Evolutionary conservation across 2,797 vertebrate genomes (phyloP).

Genomic region (Mallotus villosus): DNA sequence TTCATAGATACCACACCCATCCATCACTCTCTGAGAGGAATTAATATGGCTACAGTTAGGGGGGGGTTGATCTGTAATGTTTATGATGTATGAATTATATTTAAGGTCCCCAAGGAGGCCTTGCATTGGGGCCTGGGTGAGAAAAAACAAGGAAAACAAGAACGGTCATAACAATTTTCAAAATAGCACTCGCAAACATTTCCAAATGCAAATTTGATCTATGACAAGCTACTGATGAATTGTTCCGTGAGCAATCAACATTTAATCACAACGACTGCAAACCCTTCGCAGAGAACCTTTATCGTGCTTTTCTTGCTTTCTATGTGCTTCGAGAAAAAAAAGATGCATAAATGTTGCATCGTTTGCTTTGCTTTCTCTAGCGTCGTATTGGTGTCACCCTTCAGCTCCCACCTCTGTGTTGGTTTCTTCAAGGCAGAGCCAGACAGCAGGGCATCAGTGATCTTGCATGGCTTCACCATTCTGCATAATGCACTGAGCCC

Average conservation of each 20-base stretch:
- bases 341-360: not conserved
- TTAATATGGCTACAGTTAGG: not conserved
- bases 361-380: not conserved
- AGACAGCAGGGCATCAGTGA: not conserved
- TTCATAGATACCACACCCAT: not conserved
- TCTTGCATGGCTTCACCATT: not conserved
- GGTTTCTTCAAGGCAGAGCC: not conserved
- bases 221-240: conserved; percentile 21
- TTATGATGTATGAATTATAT: conserved; percentile 21
- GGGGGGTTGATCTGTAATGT: conserved; percentile 3
- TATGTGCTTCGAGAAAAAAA: not conserved
- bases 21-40: not conserved
- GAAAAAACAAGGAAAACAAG: conserved; percentile 33
- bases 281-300: conserved; percentile 9
- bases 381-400: not conserved
- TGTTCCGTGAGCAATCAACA: conserved; percentile 20
- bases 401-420: not conserved
- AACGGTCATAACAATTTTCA: conserved; percentile 32
- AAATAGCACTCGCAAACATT: conserved; percentile 17
- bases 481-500: not conserved
- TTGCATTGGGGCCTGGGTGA: conserved; percentile 29
- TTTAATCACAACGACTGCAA: conserved; percentile 17
- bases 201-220: conserved; percentile 23
- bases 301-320: not conserved
- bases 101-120: conserved; percentile 8